Evolutionary conservation across 2,113 vertebrate genomes (phyloP), one percentile per base, ranked within the genome.

Genomic region (Atlantisia rogersi): DNA sequence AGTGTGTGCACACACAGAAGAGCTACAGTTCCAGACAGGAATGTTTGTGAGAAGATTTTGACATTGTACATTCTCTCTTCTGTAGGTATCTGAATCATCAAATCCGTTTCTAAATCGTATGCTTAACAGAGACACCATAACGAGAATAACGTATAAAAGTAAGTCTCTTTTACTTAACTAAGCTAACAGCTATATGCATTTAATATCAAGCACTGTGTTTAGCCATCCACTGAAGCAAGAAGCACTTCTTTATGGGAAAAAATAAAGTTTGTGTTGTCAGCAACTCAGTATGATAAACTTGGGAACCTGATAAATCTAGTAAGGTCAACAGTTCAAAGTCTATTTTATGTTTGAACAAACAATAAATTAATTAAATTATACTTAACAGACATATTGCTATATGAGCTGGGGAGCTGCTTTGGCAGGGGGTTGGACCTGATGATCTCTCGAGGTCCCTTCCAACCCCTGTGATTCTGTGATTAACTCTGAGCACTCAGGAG

Each of bases 61-160:
- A 95, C 26, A 5, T 63, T 94, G 79, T 59, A 59, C 40, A 4
- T 94, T 94, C 96, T 95, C 85, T 86, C 74, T 75, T 52, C 78
- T 77, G 22, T 93, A 99, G 99, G 99, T 99, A 97, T 99, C 99
- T 50, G 99, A 99, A 97, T 99, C 99, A 83, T 99, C 99, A 83
- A 99, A 99, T 97, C 98, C 98, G 59, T 99, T 99, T 98, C 98
- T 99, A 98, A 99, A 99, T 97, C 99, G 99, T 94, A 99, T 99
- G 99, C 98, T 99, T 97, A 99, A 99, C 98, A 99, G 99, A 99
- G 99, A 99, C 98, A 99, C 99, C 97, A 99, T 99, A 97, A 99
- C 99, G 32, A 99, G 99, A 99, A 99, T 99, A 99, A 99, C 99
- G 1, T 99, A 99, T 97, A 99, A 99, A 98, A 99, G 99, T 99